Conservation (phyloP, 2,888 invertebrate species). For the Hemaris fuciformis region DNA sequence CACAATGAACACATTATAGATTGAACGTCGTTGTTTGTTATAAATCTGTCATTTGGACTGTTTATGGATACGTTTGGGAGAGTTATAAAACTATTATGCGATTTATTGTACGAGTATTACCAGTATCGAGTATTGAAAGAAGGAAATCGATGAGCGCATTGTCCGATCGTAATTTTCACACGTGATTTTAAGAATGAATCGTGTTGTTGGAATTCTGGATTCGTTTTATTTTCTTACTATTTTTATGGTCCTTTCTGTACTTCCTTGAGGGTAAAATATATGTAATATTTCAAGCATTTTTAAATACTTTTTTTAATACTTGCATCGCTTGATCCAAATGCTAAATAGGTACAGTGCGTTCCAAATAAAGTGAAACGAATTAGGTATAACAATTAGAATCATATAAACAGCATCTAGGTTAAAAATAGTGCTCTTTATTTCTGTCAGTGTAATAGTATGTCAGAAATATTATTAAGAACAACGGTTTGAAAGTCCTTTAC, state of each 20-base stretch:
- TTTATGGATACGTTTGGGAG: slow-evolving; percentile 22
- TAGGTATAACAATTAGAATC: too few relatives aligned
- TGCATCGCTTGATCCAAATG: too few relatives aligned
- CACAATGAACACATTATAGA: slow-evolving; percentile 27
- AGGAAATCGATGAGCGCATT: not conserved
- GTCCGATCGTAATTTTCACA: not conserved
- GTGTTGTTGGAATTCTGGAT: not conserved
- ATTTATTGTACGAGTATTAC: not conserved
- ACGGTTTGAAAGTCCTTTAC: too few relatives aligned
- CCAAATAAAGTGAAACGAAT: too few relatives aligned
- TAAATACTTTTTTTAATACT: too few relatives aligned
- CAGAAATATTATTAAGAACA: too few relatives aligned
- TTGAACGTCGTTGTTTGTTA: slow-evolving; percentile 14
- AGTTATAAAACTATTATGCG: not conserved
- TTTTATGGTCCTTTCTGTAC: not conserved
- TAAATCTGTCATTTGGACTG: slow-evolving; percentile 27
- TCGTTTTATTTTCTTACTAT: not conserved
- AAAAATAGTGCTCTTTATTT: too few relatives aligned
- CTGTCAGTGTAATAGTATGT: too few relatives aligned
- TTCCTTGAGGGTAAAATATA: too few relatives aligned
- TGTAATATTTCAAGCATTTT: too few relatives aligned
- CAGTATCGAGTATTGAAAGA: not conserved
- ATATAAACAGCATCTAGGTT: too few relatives aligned
- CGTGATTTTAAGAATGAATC: not conserved
- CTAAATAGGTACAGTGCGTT: too few relatives aligned